Evolutionary conservation across 2,113 vertebrate species (phyloP).

Genomic region (Dryoscopus gambensis): DNA sequence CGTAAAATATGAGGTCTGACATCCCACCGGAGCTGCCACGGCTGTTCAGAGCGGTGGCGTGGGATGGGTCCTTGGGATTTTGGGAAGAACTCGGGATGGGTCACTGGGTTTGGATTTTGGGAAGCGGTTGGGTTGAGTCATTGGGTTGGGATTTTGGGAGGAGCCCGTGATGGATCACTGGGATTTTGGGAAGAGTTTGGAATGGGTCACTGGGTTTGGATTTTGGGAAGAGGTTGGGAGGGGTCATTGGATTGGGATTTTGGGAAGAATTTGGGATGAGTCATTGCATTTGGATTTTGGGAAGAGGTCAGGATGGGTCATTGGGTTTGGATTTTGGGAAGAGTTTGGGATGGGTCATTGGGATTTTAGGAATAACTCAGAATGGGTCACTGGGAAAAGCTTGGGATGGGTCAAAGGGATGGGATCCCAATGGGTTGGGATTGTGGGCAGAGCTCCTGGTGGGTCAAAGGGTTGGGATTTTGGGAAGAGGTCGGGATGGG

Average conservation of each 20-base stretch:
- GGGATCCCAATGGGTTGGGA: too few species aligned
- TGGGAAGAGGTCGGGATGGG: too few species aligned
- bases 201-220: too few species aligned
- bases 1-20: constrained; percentile 5
- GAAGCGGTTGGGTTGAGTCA: background rate
- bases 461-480: too few species aligned
- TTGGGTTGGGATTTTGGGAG: background rate
- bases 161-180: background rate
- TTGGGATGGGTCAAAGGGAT: background rate
- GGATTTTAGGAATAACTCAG: background rate
- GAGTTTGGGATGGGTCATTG: background rate
- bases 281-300: background rate
- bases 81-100: background rate
- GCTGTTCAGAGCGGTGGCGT: background rate
- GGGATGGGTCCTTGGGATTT: background rate
- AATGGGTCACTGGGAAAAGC: too few species aligned
- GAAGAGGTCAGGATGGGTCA: background rate
- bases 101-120: background rate
- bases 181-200: background rate
- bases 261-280: too few species aligned
- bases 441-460: background rate
- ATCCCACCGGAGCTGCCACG: background rate
- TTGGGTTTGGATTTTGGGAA: background rate
- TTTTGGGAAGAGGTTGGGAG: too few species aligned
- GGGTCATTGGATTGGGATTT: background rate